Conservation (phyloP, 2,797 vertebrate species). For the Coendou prehensilis region DNA sequence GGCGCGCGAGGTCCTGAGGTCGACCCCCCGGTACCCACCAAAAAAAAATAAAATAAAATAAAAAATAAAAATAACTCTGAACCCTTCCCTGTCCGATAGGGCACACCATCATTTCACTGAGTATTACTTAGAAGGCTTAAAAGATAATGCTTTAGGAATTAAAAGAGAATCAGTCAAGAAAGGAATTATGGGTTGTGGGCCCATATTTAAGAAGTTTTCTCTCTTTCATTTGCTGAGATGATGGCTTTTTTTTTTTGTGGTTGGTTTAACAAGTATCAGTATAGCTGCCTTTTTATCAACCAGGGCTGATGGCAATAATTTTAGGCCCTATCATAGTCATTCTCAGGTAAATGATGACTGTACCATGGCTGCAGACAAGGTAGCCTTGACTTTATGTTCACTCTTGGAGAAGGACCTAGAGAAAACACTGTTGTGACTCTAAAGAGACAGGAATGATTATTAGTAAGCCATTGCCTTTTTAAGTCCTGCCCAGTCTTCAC, state of each 20-base stretch:
- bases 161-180: background rate
- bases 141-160: conserved; percentile 55
- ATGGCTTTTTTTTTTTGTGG: conserved; percentile 5
- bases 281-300: conserved; percentile 23
- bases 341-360: background rate
- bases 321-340: background rate
- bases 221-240: conserved; percentile 20
- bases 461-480: conserved; percentile 35
- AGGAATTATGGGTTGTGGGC: background rate
- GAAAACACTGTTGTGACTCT: background rate
- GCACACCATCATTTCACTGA: conserved; percentile 19
- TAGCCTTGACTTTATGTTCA: conserved; percentile 24
- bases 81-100: background rate
- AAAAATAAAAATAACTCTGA: conserved; percentile 17
- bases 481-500: conserved; percentile 23
- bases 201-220: background rate
- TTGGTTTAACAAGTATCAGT: background rate
- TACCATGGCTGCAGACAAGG: background rate
- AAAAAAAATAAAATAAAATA: background rate
- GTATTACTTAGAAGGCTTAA: background rate
- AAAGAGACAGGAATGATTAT: conserved; percentile 7
- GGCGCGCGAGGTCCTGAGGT: too few relatives aligned
- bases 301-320: conserved; percentile 14
- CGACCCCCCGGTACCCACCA: too few relatives aligned
- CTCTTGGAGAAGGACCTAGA: conserved; percentile 12